A percentile compares a stretch with the other conserved stretches of the same genome.
Conservation (phyloP, 2,797 vertebrate species). For the Rachycentron canadum region DNA sequence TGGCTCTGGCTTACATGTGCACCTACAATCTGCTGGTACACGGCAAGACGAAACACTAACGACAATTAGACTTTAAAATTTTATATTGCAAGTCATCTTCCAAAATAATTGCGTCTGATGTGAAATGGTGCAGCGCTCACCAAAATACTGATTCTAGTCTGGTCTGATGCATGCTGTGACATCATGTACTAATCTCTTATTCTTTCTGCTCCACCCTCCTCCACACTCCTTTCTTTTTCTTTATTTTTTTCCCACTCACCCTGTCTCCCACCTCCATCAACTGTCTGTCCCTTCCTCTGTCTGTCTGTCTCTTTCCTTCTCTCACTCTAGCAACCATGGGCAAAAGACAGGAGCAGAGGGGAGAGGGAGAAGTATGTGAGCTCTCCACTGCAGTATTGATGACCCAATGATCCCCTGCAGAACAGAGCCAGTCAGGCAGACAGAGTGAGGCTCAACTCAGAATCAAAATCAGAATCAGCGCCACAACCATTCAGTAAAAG, state of each 20-base stretch:
- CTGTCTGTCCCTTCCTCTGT: slow-evolving; percentile 53
- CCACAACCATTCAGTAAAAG: slow-evolving; percentile 68
- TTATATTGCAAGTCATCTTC: slow-evolving; percentile 72
- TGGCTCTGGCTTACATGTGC: slow-evolving; percentile 17
- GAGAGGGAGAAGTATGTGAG: slow-evolving; percentile 80
- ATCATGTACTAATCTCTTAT: slow-evolving; percentile 78
- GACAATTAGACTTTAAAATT: slow-evolving; percentile 53
- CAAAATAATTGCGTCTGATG: slow-evolving; percentile 73
- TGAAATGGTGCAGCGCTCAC: slow-evolving; percentile 72
- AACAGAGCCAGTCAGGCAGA: slow-evolving; percentile 84
- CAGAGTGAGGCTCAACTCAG: slow-evolving; percentile 80
- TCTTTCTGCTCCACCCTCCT: slow-evolving; percentile 72
- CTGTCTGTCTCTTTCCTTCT: slow-evolving; percentile 53
- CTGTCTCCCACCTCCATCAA: slow-evolving; percentile 50
- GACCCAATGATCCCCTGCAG: slow-evolving; percentile 86
- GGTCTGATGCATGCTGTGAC: slow-evolving; percentile 75
- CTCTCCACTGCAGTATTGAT: slow-evolving; percentile 86
- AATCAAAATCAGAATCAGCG: slow-evolving; percentile 79
- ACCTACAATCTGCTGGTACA: slow-evolving; percentile 26
- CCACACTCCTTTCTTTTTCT: slow-evolving; percentile 33
- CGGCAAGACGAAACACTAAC: slow-evolving; percentile 30
- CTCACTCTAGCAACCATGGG: slow-evolving; percentile 76
- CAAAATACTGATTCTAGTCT: slow-evolving; percentile 77
- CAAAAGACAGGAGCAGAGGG: slow-evolving; percentile 76
- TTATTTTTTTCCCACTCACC: slow-evolving; percentile 10